These are phyloP conservation scores for Electrona antarctica DNA, from an alignment of 2,113 vertebrate species.

Conservation along the genomic window DNA sequence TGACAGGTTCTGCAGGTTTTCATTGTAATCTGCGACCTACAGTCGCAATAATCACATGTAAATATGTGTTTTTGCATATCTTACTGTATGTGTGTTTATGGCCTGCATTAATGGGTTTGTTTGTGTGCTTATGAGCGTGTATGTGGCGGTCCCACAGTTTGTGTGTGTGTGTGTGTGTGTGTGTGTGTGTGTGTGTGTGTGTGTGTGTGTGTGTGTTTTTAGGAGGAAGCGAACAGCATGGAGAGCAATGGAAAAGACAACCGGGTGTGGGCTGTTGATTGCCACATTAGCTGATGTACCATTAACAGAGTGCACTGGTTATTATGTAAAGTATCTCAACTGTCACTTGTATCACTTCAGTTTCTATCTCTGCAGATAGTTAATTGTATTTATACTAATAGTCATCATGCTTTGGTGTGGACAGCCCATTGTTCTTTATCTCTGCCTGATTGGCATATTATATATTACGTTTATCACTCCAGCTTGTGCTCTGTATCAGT, in stretches of 20 bases:
- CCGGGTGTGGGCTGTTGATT: slow-evolving; percentile 49
- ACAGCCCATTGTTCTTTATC: background rate
- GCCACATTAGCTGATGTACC: slow-evolving; percentile 56
- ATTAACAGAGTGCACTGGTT: slow-evolving; percentile 47
- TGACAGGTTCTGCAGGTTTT: no score
- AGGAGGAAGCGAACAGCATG: slow-evolving; percentile 52
- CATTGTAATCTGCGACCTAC: no score
- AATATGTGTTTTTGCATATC: background rate
- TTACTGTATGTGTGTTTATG: slow-evolving; percentile 4
- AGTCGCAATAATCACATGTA: background rate
- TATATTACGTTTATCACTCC: slow-evolving; percentile 9
- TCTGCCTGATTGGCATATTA: slow-evolving; percentile 4
- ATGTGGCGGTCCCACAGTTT: background rate
- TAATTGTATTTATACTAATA: background rate
- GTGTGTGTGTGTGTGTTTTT: slow-evolving; percentile 20
- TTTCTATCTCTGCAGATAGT: slow-evolving; percentile 8
- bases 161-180: background rate
- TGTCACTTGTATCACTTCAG: slow-evolving; percentile 29
- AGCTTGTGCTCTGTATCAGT: slow-evolving; percentile 20
- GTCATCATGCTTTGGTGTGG: background rate
- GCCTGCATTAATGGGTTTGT: background rate
- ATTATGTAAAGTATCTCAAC: slow-evolving; percentile 27
- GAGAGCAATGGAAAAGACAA: slow-evolving; percentile 41
- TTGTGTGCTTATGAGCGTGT: background rate
- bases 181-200: background rate